phyloP scores from a whole-genome alignment of 2,797 vertebrate genomes.

The Myotis vivesi region DNA sequence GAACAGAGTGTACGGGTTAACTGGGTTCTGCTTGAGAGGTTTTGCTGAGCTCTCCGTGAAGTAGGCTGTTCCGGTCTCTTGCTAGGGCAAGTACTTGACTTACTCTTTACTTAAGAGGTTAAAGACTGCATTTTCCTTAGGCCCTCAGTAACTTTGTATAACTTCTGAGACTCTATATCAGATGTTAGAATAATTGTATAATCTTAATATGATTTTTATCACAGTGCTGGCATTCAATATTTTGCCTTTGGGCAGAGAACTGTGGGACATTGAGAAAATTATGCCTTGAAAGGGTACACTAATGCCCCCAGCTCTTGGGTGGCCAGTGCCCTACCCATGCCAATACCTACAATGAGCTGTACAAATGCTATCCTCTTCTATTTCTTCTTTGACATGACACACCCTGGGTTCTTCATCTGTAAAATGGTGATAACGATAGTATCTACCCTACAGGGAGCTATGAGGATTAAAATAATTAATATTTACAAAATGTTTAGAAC shows the following conservation, averaged over 20 bases:
- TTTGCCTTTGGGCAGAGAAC: neutral
- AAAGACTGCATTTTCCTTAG: neutral
- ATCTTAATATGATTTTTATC: neutral
- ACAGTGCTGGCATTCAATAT: neutral
- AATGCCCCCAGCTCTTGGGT: neutral
- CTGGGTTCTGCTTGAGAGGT: constrained; percentile 33
- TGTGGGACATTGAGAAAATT: neutral
- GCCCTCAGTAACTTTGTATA: neutral
- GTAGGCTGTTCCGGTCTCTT: neutral
- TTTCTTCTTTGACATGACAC: neutral
- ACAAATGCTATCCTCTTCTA: neutral
- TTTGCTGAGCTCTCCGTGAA: neutral
- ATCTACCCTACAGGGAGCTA: neutral
- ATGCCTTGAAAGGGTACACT: neutral
- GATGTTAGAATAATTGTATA: neutral
- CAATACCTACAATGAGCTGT: neutral
- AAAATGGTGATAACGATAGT: neutral
- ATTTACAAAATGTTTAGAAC: neutral
- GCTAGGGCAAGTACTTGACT: neutral
- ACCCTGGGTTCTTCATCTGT: neutral
- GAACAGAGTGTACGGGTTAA: constrained; percentile 29
- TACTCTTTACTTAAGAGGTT: constrained; percentile 43
- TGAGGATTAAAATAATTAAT: neutral
- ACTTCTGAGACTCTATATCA: neutral
- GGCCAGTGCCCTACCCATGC: neutral